phyloP scores from a whole-genome alignment of 2,113 vertebrate species.

The Phrynosoma blainvillii region DNA sequence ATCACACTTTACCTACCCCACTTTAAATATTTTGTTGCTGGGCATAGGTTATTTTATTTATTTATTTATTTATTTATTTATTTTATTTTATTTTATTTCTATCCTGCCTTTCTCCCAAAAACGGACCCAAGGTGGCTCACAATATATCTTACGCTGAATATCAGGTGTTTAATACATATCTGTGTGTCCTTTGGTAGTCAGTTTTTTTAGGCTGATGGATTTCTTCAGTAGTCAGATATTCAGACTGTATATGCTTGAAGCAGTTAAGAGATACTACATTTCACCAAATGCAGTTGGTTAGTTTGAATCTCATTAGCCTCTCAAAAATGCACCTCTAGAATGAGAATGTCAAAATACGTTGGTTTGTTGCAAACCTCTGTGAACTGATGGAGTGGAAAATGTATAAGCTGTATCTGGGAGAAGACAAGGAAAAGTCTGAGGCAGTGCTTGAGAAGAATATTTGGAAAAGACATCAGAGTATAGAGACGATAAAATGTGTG shows the following conservation, averaged over 20 bases:
- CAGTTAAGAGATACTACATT: constrained; percentile 42
- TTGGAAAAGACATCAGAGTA: neutral
- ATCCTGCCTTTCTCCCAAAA: no score
- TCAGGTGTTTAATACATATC: neutral
- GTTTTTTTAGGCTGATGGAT: neutral
- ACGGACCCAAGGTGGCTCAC: no score
- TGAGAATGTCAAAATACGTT: constrained; percentile 28
- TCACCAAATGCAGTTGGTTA: constrained; percentile 45
- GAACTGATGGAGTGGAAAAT: constrained; percentile 50
- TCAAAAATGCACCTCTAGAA: constrained; percentile 7
- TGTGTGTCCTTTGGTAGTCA: neutral
- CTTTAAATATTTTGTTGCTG: neutral
- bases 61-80: neutral
- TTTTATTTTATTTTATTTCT: neutral
- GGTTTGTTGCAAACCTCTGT: constrained; percentile 43
- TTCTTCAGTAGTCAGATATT: neutral
- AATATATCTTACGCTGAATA: neutral
- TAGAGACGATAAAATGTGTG: constrained; percentile 32
- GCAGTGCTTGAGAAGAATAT: constrained; percentile 54
- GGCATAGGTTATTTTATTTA: neutral
- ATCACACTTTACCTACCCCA: neutral
- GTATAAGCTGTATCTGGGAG: constrained; percentile 52
- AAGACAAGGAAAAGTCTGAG: constrained; percentile 42
- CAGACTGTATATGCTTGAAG: constrained; percentile 37
- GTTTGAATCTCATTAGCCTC: constrained; percentile 48